Percentiles rank a stretch among this genome's conserved stretches.
These are phyloP conservation scores for Glaucopsyche alexis DNA, from an alignment of 2,888 invertebrate genomes.

Conservation along the genomic window DNA sequence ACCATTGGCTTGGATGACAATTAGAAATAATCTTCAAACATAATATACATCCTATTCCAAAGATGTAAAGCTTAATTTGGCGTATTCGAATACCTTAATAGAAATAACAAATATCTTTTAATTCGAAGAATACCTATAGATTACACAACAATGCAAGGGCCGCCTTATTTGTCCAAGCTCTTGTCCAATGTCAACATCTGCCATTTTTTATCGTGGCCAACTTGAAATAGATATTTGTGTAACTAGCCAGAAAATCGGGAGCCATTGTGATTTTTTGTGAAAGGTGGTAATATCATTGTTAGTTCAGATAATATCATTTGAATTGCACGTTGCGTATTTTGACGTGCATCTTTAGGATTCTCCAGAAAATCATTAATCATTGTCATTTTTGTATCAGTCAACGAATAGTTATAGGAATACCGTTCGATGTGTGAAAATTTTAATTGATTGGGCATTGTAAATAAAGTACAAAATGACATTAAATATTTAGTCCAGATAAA, in stretches of 20 bases:
- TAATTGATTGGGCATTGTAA: background rate
- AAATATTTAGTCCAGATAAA: background rate
- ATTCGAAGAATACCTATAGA: conserved; percentile 75
- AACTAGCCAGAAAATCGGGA: conserved; percentile 77
- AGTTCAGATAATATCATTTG: conserved; percentile 49
- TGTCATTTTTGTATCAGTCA: conserved; percentile 2
- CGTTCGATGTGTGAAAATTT: background rate
- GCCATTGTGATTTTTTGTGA: conserved; percentile 58
- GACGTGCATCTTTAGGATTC: conserved; percentile 41
- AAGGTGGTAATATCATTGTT: conserved; percentile 63
- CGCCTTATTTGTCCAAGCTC: conserved; percentile 60
- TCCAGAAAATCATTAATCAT: conserved; percentile 33
- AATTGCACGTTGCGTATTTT: conserved; percentile 53
- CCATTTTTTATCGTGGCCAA: conserved; percentile 63
- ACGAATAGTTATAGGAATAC: background rate
- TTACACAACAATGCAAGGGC: conserved; percentile 69
- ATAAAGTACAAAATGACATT: background rate
- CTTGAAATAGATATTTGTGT: conserved; percentile 74
- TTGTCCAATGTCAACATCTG: conserved; percentile 72
- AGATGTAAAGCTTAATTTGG: conserved; percentile 41
- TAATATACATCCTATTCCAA: conserved; percentile 38
- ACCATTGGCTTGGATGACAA: conserved; percentile 69
- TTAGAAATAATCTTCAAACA: conserved; percentile 49
- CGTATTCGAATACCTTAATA: conserved; percentile 61
- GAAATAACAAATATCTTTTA: conserved; percentile 78